Evolutionary conservation across 37 sponge, comb jelly and placozoan genomes (phyloP).

Genomic region (Ephydatia muelleri): DNA sequence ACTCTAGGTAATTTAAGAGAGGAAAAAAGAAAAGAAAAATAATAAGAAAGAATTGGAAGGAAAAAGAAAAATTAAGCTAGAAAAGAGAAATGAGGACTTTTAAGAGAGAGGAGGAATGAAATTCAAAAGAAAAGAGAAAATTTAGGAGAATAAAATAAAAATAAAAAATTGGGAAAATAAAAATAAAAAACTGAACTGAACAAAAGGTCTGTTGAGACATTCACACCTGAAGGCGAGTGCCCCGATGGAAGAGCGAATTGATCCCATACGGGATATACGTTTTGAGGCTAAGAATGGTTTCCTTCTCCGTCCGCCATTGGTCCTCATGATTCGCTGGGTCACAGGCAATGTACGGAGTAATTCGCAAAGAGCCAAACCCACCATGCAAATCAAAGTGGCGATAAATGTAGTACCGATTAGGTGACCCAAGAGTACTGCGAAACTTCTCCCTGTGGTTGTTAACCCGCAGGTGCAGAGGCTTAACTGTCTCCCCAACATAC

Average conservation of each 20-base stretch:
- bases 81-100: too few species aligned
- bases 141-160: too few species aligned
- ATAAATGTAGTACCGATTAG: neutral
- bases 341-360: neutral
- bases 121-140: too few species aligned
- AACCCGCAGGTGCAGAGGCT: neutral
- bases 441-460: neutral
- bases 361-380: neutral
- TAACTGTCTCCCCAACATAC: neutral
- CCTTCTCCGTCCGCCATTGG: neutral
- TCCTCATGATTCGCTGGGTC: neutral
- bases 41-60: too few species aligned
- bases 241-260: neutral
- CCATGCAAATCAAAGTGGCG: neutral
- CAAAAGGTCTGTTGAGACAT: too few species aligned
- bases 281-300: neutral
- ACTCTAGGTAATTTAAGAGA: too few species aligned
- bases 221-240: neutral
- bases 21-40: too few species aligned
- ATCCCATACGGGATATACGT: neutral
- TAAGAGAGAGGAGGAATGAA: too few species aligned
- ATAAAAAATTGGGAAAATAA: too few species aligned
- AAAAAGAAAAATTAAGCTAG: too few species aligned
- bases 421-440: neutral
- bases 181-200: too few species aligned